Evolutionary conservation across 2,113 vertebrate genomes (phyloP).

Genomic region (Cyprinodon brontotheroides): DNA sequence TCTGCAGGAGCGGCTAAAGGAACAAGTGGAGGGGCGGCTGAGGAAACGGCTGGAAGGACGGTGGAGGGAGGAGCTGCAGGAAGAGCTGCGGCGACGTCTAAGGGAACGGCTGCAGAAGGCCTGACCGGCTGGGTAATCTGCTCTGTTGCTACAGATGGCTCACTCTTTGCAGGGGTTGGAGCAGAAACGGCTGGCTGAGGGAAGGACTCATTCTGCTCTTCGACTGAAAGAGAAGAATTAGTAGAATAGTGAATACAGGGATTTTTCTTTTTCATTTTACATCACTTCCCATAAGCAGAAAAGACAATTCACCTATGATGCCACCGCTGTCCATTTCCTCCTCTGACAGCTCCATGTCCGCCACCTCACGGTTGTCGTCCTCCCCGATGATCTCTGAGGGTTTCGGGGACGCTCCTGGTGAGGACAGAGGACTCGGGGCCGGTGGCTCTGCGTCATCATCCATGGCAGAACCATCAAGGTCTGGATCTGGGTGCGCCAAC

Average conservation of each 20-base stretch:
- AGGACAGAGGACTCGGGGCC: conserved; percentile 76
- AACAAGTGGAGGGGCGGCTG: neutral
- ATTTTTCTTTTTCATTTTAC: neutral
- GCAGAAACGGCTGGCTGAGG: conserved; percentile 52
- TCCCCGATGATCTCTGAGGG: conserved; percentile 39
- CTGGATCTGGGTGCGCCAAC: conserved; percentile 50
- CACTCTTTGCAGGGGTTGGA: conserved; percentile 21
- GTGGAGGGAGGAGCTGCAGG: neutral
- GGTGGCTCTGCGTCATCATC: conserved; percentile 73
- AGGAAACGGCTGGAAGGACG: neutral
- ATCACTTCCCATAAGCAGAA: neutral
- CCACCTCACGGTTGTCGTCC: conserved; percentile 89
- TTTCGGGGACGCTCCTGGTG: conserved; percentile 67
- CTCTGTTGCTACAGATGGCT: conserved; percentile 29
- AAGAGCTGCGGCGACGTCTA: neutral
- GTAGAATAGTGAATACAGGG: neutral
- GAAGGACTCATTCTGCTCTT: conserved; percentile 81
- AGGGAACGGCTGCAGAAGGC: conserved; percentile 24
- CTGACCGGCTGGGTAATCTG: conserved; percentile 23
- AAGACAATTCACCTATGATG: conserved; percentile 85
- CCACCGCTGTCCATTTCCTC: conserved; percentile 78
- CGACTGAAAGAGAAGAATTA: conserved; percentile 75
- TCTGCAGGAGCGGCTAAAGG: conserved; percentile 39
- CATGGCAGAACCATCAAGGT: conserved; percentile 71
- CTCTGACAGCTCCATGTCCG: conserved; percentile 97